Evolutionary conservation across 1,140 invertebrate species (phyloP).

Genomic region (Sesamia nonagrioides): DNA sequence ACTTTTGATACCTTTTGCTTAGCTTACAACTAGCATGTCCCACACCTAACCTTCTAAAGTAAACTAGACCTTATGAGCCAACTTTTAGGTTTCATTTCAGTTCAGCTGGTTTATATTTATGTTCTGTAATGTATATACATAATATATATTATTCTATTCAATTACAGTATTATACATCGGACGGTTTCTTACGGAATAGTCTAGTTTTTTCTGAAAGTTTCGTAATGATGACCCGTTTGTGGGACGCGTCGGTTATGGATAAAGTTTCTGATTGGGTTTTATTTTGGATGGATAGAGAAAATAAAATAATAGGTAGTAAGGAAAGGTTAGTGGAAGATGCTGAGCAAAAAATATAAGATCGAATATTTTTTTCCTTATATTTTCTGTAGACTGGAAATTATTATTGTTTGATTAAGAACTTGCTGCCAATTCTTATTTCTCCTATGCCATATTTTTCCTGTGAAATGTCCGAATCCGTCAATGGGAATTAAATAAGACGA

Average conservation of each 20-base stretch:
- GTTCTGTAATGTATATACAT: too few relatives aligned
- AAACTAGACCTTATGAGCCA: constrained; percentile 61
- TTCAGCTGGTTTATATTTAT: not conserved
- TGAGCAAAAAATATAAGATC: not conserved
- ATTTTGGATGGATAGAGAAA: constrained; percentile 31
- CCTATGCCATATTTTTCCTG: too few relatives aligned
- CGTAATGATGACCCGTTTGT: constrained; percentile 26
- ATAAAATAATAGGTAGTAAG: constrained; percentile 13
- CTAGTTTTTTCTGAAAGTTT: constrained; percentile 30
- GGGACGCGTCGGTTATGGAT: constrained; percentile 21
- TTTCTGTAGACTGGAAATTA: too few relatives aligned
- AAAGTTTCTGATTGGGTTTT: constrained; percentile 38
- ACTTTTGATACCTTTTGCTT: not conserved
- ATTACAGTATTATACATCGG: constrained; percentile 36
- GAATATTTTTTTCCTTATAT: not conserved
- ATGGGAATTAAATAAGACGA: too few relatives aligned
- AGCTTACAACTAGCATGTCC: not conserved
- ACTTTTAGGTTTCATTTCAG: too few relatives aligned
- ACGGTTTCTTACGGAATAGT: constrained; percentile 24
- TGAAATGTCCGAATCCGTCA: too few relatives aligned
- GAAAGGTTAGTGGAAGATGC: too few relatives aligned
- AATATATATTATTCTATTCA: not conserved
- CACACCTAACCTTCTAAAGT: not conserved
- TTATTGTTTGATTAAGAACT: too few relatives aligned
- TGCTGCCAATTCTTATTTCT: too few relatives aligned